These are phyloP conservation scores for Hirudo medicinalis DNA, from an alignment of 1,140 invertebrate species.

Conservation along the genomic window DNA sequence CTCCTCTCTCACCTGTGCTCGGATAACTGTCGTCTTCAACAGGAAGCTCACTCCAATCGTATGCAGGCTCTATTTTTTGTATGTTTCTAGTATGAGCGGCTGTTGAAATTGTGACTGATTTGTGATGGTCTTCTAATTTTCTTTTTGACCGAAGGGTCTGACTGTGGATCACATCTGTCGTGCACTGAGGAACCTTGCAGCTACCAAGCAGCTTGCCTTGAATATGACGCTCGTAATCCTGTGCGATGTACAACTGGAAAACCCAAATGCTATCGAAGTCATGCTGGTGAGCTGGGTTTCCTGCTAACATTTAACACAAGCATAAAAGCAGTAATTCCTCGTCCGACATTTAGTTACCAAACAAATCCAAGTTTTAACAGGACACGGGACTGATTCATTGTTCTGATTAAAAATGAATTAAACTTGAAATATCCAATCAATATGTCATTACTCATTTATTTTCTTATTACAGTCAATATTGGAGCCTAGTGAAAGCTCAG, in stretches of 20 bases:
- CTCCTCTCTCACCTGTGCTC: constrained; percentile 48
- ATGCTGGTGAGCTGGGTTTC: constrained; percentile 53
- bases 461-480: background rate
- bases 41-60: constrained; percentile 44
- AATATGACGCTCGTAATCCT: constrained; percentile 44
- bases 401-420: no score
- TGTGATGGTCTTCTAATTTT: background rate
- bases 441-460: no score
- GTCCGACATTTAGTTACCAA: no score
- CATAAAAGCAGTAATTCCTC: no score
- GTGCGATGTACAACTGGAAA: constrained; percentile 63
- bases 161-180: constrained; percentile 58
- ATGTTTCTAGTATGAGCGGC: background rate
- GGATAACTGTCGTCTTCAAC: constrained; percentile 58
- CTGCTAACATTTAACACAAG: no score
- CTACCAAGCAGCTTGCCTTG: constrained; percentile 28
- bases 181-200: constrained; percentile 46
- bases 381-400: no score
- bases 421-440: no score
- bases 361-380: no score
- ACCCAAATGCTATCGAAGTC: constrained; percentile 71
- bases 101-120: background rate
- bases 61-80: constrained; percentile 24
- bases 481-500: background rate
- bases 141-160: constrained; percentile 45